Evolutionary conservation across 2,113 vertebrate species (phyloP), one percentile per base, ranked within the genome.

Genomic region (Candoia aspera): DNA sequence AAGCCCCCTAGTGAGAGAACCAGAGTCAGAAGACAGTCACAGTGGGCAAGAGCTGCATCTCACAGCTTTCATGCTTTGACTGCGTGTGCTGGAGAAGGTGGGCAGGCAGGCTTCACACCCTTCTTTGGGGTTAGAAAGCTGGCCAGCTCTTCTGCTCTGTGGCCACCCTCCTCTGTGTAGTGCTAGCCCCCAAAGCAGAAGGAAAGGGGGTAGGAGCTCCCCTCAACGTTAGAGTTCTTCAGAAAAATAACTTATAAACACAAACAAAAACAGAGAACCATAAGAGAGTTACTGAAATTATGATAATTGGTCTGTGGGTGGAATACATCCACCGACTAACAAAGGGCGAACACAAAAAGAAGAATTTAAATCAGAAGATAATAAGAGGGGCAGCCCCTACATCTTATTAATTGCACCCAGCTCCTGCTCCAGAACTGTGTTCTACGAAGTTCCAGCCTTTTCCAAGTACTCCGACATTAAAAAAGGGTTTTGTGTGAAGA

Each of bases 291-390:
- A 4, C 73, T 92, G 79, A 55, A 92, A 85, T 92, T 64, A 57
- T 62, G 53, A 84, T 89, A 89, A 92, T 92, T 84, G 87, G n/a
- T 54, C 73, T 68, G 79, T 79, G 79, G 91, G 91, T 55, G 87
- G 91, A 84, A 89, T 64, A 37, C n/a, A 84, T 87, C 57, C 57
- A 84, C 4, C 8, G n/a, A 84, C 37, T 60, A 42, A 42, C 58
- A 84, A 64, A 62, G 37, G 24, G 24, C 4, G 57, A 88, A 84
- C 29, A 54, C 29, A 64, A 26, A 79, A 59, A 79, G 55, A 21
- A 55, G 37, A 33, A 49, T 12, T 17, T 3, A 26, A 24, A 33
- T 24, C 10, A 0, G 23, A 60, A 89, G 87, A 64, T 42, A 89
- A 92, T 84, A n/a, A 60, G 68, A 0, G 26, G 42, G 46, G 46